phyloP scores from a whole-genome alignment of 1,140 invertebrate species.

The Radopholus similis region DNA sequence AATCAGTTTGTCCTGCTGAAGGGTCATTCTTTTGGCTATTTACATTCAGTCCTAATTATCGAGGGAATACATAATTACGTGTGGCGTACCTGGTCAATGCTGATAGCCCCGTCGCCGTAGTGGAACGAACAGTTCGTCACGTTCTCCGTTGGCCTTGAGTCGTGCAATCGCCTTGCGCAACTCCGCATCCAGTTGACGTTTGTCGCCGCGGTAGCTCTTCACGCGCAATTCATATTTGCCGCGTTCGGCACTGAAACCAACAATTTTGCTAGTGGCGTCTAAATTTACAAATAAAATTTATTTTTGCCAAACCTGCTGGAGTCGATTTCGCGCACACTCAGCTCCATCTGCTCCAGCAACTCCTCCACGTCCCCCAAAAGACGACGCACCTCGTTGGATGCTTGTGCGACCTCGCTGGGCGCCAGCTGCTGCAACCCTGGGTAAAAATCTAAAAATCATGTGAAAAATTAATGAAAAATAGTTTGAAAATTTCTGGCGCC shows the following conservation, averaged over 20 bases:
- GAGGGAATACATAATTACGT: neutral
- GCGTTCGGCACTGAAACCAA: slow-evolving; percentile 63
- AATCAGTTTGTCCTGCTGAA: slow-evolving; percentile 75
- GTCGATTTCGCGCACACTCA: slow-evolving; percentile 77
- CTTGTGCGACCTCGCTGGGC: slow-evolving; percentile 43
- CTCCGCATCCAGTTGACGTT: slow-evolving; percentile 77
- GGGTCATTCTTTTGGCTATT: too few relatives aligned
- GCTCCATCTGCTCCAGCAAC: slow-evolving; percentile 81
- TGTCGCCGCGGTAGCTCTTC: slow-evolving; percentile 79
- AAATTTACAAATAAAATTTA: slow-evolving; percentile 26
- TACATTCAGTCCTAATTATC: too few relatives aligned
- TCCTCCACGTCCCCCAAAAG: slow-evolving; percentile 53
- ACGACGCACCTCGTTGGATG: slow-evolving; percentile 51
- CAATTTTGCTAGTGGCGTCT: neutral
- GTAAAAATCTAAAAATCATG: slow-evolving; percentile 59
- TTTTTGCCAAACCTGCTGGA: slow-evolving; percentile 57
- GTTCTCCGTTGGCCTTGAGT: slow-evolving; percentile 23
- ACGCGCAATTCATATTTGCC: slow-evolving; percentile 73
- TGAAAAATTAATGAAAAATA: neutral
- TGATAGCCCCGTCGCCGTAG: slow-evolving; percentile 39
- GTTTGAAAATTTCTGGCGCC: too few relatives aligned
- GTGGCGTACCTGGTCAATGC: slow-evolving; percentile 63
- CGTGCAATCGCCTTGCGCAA: slow-evolving; percentile 64
- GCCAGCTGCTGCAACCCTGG: slow-evolving; percentile 33
- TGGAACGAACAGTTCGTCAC: slow-evolving; percentile 60